phyloP scores from a whole-genome alignment of 2,888 invertebrate species.

The Drosophila peninsularis region DNA sequence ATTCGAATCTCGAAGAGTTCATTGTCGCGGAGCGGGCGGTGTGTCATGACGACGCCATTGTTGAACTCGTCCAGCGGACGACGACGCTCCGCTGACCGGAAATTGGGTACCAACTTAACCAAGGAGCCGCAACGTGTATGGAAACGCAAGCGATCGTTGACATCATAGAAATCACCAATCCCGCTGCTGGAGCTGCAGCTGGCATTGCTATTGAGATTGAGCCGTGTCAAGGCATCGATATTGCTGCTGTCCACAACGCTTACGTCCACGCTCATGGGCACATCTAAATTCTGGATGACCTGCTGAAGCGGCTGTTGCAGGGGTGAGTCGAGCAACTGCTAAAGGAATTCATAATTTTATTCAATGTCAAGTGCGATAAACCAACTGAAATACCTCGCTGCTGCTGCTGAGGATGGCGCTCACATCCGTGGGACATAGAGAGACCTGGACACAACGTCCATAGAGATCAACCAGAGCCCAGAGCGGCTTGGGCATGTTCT shows the following conservation, averaged over 20 bases:
- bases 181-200: constrained; percentile 26
- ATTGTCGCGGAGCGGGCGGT: constrained; percentile 93
- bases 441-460: constrained; percentile 93
- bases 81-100: constrained; percentile 93
- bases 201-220: constrained; percentile 39
- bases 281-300: constrained; percentile 82
- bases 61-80: constrained; percentile 97
- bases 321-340: constrained; percentile 58
- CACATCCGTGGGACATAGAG: constrained; percentile 80
- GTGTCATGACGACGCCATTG: constrained; percentile 98
- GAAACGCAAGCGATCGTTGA: constrained; percentile 90
- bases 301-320: constrained; percentile 68
- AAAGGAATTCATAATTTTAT: not conserved
- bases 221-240: constrained; percentile 43
- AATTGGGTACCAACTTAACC: constrained; percentile 93
- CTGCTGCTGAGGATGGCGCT: constrained; percentile 7
- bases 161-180: constrained; percentile 77
- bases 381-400: constrained; percentile 23
- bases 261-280: constrained; percentile 83
- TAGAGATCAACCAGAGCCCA: constrained; percentile 93
- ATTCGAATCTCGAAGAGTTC: constrained; percentile 98
- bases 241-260: constrained; percentile 62
- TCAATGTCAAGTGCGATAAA: not conserved
- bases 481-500: constrained; percentile 89
- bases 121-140: constrained; percentile 95